A percentile compares a stretch with the other conserved stretches of the same genome.
Evolutionary conservation across 2,113 vertebrate species (phyloP).

Genomic region (Odontophorus gujanensis): DNA sequence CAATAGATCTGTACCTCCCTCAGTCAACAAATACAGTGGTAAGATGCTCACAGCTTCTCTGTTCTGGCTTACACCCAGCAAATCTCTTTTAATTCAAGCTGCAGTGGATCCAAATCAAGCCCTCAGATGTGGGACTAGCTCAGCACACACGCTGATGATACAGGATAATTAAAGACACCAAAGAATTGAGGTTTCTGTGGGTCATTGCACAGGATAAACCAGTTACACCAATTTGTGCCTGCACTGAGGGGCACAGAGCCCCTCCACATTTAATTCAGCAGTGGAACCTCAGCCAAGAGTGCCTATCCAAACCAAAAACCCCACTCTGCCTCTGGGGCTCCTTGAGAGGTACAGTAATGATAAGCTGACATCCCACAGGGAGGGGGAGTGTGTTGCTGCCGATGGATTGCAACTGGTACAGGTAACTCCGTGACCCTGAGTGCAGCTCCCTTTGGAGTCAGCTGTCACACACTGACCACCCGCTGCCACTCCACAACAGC

Average conservation of each 20-base stretch:
- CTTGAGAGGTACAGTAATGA: background rate
- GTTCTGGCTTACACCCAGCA: background rate
- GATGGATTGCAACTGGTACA: background rate
- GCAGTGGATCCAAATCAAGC: accelerated
- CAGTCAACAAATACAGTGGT: accelerated
- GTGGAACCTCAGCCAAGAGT: accelerated
- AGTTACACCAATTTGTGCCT: accelerated
- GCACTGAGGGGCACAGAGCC: background rate
- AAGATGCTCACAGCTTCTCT: background rate
- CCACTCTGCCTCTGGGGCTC: background rate
- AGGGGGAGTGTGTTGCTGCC: accelerated
- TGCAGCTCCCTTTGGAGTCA: background rate
- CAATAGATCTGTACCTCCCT: background rate
- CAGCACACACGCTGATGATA: accelerated
- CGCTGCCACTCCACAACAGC: accelerated
- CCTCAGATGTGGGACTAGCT: background rate
- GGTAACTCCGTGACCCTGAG: background rate
- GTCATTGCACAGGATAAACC: accelerated
- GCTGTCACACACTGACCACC: background rate
- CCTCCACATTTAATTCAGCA: background rate
- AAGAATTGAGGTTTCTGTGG: accelerated
- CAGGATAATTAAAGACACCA: accelerated
- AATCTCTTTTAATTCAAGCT: background rate
- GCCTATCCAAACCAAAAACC: background rate
- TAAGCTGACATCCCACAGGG: accelerated